A percentile compares a stretch with the other conserved stretches of the same genome.
These are phyloP conservation scores for Sorex araneus DNA, from an alignment of 2,113 vertebrate species.

Conservation along the genomic window DNA sequence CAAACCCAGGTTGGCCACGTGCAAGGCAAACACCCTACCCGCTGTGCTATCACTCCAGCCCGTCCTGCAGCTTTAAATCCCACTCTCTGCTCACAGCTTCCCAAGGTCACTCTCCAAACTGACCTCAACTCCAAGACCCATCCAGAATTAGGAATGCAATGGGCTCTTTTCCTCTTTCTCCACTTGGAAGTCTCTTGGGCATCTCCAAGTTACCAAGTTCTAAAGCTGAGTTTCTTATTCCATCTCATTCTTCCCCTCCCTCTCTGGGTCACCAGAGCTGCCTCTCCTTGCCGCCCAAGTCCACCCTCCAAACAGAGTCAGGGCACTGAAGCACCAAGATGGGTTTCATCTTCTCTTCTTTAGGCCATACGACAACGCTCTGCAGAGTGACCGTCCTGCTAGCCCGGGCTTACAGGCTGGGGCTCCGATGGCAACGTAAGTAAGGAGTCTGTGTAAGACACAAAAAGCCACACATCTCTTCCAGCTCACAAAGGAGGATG, in stretches of 20 bases:
- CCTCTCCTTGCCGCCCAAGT: neutral
- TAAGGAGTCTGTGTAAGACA: neutral
- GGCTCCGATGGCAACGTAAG: neutral
- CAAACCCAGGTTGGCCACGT: too few species aligned
- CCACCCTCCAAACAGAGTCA: neutral
- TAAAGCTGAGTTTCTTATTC: constrained; percentile 15
- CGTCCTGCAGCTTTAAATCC: neutral
- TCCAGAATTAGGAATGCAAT: neutral
- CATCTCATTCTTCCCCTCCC: neutral
- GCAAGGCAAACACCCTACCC: too few species aligned
- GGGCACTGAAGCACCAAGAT: too few species aligned
- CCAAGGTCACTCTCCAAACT: neutral
- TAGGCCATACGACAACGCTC: neutral
- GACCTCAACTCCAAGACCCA: constrained; percentile 20
- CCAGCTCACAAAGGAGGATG: neutral
- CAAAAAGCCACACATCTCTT: neutral
- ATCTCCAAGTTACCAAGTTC: constrained; percentile 38
- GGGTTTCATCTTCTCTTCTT: neutral
- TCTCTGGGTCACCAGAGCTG: too few species aligned
- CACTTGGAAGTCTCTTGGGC: neutral
- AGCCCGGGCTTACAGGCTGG: neutral
- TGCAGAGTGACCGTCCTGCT: neutral
- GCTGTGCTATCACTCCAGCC: neutral
- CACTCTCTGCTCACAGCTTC: neutral
- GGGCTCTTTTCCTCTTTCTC: neutral